Percentiles rank a stretch among this genome's conserved stretches.
phyloP scores from a whole-genome alignment of 2,113 vertebrate genomes.

The Siphamia tubifer region DNA sequence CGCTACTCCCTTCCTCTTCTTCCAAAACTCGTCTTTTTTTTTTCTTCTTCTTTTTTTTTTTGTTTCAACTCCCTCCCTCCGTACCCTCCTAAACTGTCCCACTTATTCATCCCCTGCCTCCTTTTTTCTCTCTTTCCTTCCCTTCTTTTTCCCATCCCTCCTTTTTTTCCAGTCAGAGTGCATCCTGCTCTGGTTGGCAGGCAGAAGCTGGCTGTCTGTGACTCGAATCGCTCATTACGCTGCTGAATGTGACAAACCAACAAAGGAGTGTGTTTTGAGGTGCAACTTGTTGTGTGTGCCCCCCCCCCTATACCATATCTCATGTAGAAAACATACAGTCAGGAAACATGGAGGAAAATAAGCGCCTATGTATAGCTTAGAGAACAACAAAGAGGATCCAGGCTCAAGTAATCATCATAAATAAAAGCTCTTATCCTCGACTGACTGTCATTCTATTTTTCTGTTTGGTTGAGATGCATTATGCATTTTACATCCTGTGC shows the following conservation, averaged over 20 bases:
- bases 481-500: no score
- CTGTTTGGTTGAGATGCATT: no score
- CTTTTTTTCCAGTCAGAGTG: slow-evolving; percentile 14
- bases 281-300: not conserved
- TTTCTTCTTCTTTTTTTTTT: no score
- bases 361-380: not conserved
- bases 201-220: slow-evolving; percentile 21
- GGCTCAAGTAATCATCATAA: not conserved
- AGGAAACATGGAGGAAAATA: not conserved
- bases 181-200: slow-evolving; percentile 14
- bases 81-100: slow-evolving; percentile 13
- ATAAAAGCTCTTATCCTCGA: not conserved
- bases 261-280: slow-evolving; percentile 24
- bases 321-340: not conserved
- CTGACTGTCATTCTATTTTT: slow-evolving; percentile 7
- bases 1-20: not conserved
- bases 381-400: not conserved
- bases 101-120: slow-evolving; percentile 9
- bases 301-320: not conserved
- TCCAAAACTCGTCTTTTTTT: no score
- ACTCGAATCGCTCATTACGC: slow-evolving; percentile 56
- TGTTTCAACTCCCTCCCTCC: not conserved
- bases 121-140: not conserved
- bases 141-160: not conserved
- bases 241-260: slow-evolving; percentile 54